These are phyloP conservation scores for Hololepta plana DNA, from an alignment of 2,888 invertebrate genomes.

Conservation along the genomic window DNA sequence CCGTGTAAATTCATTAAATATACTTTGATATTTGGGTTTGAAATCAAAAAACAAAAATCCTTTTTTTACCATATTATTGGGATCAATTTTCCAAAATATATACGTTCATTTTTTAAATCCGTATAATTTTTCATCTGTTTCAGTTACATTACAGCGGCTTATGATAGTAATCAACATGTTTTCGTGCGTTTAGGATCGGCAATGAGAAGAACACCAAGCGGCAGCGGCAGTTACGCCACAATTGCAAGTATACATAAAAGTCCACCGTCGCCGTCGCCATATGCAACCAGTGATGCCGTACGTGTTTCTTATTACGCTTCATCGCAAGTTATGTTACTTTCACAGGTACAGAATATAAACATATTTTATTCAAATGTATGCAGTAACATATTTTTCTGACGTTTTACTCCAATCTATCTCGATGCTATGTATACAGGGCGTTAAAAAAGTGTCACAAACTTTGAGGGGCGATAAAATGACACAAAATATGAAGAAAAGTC, in stretches of 20 bases:
- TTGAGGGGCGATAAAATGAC: too few species aligned
- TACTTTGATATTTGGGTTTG: too few species aligned
- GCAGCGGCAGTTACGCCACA: slow-evolving; percentile 65
- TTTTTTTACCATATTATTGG: too few species aligned
- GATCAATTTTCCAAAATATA: too few species aligned
- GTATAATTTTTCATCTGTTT: slow-evolving; percentile 3
- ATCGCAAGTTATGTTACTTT: slow-evolving; percentile 57
- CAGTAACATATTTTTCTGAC: too few species aligned
- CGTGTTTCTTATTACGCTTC: slow-evolving; percentile 62
- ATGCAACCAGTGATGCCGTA: slow-evolving; percentile 41
- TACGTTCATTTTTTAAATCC: neutral
- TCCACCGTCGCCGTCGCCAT: slow-evolving; percentile 51
- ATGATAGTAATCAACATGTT: slow-evolving; percentile 60
- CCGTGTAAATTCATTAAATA: too few species aligned
- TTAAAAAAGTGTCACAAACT: too few species aligned
- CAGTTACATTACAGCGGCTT: slow-evolving; percentile 61
- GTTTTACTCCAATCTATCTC: neutral
- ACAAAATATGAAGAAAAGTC: too few species aligned
- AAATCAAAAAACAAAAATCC: too few species aligned
- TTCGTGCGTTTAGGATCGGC: slow-evolving; percentile 48
- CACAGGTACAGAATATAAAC: slow-evolving; percentile 31
- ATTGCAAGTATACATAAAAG: slow-evolving; percentile 67
- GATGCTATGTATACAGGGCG: too few species aligned
- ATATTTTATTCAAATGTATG: slow-evolving; percentile 1
- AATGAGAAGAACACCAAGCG: slow-evolving; percentile 48